Evolutionary conservation across 2,888 invertebrate species (phyloP).

Genomic region (Watsonalla binaria): DNA sequence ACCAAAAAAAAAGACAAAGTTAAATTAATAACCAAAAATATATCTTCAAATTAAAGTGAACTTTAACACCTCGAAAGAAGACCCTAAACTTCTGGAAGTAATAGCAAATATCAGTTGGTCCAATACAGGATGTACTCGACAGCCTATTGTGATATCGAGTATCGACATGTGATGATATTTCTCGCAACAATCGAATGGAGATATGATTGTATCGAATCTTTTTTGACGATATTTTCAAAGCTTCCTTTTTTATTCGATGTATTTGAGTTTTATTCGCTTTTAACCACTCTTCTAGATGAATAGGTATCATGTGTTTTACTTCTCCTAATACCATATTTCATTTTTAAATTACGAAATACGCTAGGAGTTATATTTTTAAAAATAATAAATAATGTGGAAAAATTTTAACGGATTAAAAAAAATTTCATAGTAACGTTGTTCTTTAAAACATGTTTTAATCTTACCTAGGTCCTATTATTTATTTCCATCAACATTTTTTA

Average conservation of each 20-base stretch:
- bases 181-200: slow-evolving; percentile 34
- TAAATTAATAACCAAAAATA: slow-evolving; percentile 8
- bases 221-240: slow-evolving; percentile 3
- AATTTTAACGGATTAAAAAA: no score
- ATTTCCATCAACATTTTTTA: no score
- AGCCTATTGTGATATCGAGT: slow-evolving; percentile 45
- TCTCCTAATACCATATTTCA: no score
- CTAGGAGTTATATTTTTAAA: no score
- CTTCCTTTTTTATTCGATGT: no score
- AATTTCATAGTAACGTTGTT: no score
- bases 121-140: slow-evolving; percentile 54
- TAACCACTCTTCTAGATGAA: no score
- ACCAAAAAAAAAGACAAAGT: slow-evolving; percentile 40
- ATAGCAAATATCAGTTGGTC: slow-evolving; percentile 19
- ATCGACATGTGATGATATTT: slow-evolving; percentile 70
- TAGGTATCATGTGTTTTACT: no score
- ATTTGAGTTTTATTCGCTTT: not conserved
- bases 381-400: no score
- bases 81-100: slow-evolving; percentile 9
- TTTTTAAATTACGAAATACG: no score
- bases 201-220: slow-evolving; percentile 19
- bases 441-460: no score
- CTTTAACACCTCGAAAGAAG: slow-evolving; percentile 20
- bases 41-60: slow-evolving; percentile 19
- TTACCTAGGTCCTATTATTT: no score